Percentiles rank a stretch among this genome's conserved stretches.
phyloP scores from a whole-genome alignment of 2,888 invertebrate genomes.

The Esperia sulphurella region DNA sequence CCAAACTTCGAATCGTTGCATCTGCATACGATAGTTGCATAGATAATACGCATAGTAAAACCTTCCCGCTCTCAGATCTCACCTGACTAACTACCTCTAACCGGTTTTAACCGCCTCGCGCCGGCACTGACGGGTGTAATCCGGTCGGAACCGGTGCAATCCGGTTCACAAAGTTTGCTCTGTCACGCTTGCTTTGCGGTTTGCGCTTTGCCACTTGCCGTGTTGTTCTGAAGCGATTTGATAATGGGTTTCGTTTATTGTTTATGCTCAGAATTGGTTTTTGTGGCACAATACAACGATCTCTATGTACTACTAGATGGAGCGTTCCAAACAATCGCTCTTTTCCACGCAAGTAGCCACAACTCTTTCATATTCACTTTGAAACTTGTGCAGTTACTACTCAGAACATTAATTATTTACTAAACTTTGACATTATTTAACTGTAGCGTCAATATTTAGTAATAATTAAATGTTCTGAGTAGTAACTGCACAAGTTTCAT shows the following conservation, averaged over 20 bases:
- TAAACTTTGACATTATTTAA: too few species aligned
- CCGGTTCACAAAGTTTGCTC: constrained; percentile 52
- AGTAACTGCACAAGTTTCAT: too few species aligned
- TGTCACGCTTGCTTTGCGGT: constrained; percentile 59
- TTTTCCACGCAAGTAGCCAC: too few species aligned
- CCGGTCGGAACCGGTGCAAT: constrained; percentile 44
- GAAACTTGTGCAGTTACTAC: too few species aligned
- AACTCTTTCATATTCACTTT: too few species aligned
- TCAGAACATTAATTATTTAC: too few species aligned
- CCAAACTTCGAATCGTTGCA: constrained; percentile 19
- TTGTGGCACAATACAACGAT: too few species aligned
- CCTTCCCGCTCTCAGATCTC: constrained; percentile 47
- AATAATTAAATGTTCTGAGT: too few species aligned
- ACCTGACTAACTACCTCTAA: constrained; percentile 58
- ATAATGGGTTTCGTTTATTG: constrained; percentile 3
- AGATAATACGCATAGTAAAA: constrained; percentile 56
- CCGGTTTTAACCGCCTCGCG: constrained; percentile 28
- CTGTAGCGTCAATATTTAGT: too few species aligned
- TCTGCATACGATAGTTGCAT: constrained; percentile 39
- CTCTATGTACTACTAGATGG: too few species aligned
- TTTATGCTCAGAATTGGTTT: constrained; percentile 1
- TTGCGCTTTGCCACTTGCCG: constrained; percentile 33
- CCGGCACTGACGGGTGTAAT: constrained; percentile 32
- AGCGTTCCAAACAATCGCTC: too few species aligned
- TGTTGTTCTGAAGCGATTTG: constrained; percentile 5